These are phyloP conservation scores for Eira barbara DNA, from an alignment of 2,113 vertebrate genomes.

Conservation along the genomic window DNA sequence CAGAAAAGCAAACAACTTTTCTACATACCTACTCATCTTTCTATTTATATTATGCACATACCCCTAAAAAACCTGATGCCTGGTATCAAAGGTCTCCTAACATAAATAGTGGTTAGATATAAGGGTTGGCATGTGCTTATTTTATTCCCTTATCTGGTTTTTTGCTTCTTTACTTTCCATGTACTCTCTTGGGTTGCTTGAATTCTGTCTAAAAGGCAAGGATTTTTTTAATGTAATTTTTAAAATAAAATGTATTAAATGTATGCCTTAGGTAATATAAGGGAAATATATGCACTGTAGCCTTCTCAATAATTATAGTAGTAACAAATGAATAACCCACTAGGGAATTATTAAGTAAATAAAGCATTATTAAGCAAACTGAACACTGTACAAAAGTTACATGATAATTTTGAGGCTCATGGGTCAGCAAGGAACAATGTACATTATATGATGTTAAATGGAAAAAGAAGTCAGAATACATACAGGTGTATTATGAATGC, in stretches of 20 bases:
- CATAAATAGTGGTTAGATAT: neutral
- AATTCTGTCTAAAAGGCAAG: neutral
- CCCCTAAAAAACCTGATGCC: neutral
- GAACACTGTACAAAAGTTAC: neutral
- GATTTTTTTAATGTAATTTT: neutral
- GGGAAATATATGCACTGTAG: neutral
- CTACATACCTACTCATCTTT: neutral
- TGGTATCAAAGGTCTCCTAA: neutral
- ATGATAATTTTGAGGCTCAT: neutral
- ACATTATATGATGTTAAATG: neutral
- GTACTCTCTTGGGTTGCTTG: neutral
- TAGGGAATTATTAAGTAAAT: neutral
- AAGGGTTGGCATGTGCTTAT: neutral
- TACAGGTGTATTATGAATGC: neutral
- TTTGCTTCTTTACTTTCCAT: neutral
- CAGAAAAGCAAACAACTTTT: neutral
- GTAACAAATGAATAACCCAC: neutral
- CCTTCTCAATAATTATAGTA: neutral
- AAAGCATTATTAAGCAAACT: neutral
- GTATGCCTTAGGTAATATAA: neutral
- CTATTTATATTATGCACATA: neutral
- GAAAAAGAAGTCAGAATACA: neutral
- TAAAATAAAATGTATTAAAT: neutral
- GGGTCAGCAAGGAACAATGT: neutral
- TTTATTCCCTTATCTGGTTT: neutral